Evolutionary conservation across 1,140 invertebrate species (phyloP).

Genomic region (Anastrepha ludens): DNA sequence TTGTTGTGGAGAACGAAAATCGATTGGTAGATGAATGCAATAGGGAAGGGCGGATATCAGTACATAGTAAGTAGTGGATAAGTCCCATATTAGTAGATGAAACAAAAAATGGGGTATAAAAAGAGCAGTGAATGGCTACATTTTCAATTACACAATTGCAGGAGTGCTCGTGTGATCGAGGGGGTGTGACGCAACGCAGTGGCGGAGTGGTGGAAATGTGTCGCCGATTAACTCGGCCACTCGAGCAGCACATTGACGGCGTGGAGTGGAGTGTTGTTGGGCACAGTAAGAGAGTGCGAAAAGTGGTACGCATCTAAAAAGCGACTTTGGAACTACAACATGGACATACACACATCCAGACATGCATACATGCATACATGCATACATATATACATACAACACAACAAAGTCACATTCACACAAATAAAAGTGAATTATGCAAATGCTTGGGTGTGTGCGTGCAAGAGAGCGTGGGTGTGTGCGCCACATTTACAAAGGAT

Average conservation of each 20-base stretch:
- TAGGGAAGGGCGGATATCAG: not conserved
- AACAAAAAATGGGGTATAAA: conserved; percentile 37
- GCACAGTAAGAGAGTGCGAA: not conserved
- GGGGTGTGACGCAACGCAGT: not conserved
- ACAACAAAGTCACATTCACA: too few species aligned
- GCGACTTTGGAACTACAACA: not conserved
- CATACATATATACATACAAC: not conserved
- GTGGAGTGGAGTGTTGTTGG: not conserved
- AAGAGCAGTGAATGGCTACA: not conserved
- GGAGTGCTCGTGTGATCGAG: not conserved
- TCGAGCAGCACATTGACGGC: not conserved
- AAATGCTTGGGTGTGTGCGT: not conserved
- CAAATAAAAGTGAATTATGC: not conserved
- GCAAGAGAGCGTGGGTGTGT: not conserved
- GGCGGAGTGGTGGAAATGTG: conserved; percentile 8
- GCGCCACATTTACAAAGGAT: not conserved
- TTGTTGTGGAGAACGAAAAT: not conserved
- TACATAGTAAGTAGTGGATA: not conserved
- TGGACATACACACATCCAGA: not conserved
- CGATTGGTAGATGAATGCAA: too few species aligned
- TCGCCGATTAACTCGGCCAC: conserved; percentile 17
- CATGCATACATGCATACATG: not conserved
- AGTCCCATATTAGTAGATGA: conserved; percentile 22
- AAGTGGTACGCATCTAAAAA: not conserved
- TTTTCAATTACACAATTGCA: not conserved